phyloP scores from a whole-genome alignment of 2,797 vertebrate species.

The Aselliscus stoliczkanus region DNA sequence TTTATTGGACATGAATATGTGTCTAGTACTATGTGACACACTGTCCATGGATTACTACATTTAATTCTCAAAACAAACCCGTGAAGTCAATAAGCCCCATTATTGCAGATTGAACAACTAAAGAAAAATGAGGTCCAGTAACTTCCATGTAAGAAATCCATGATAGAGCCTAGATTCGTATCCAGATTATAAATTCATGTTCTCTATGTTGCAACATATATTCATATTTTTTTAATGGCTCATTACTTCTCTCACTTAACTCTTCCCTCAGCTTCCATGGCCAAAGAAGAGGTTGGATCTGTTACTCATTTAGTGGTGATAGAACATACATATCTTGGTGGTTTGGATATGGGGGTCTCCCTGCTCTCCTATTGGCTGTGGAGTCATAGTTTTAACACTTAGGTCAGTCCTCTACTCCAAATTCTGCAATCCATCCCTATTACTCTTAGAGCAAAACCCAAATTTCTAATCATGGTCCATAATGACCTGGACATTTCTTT shows the following conservation, averaged over 20 bases:
- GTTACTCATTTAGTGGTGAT: not conserved
- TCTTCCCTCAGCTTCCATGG: too few relatives aligned
- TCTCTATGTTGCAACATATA: not conserved
- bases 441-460: not conserved
- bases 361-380: not conserved
- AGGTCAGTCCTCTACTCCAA: not conserved
- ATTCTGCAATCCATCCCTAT: not conserved
- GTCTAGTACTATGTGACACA: not conserved
- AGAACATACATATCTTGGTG: not conserved
- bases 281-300: too few relatives aligned
- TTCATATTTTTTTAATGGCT: not conserved
- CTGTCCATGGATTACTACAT: not conserved
- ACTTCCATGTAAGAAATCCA: not conserved
- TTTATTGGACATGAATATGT: not conserved
- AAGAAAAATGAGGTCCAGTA: not conserved
- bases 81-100: not conserved
- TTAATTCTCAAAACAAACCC: slow-evolving; percentile 2
- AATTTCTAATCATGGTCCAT: not conserved
- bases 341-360: not conserved
- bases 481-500: not conserved
- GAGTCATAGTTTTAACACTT: not conserved
- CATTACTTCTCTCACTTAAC: not conserved
- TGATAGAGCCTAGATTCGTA: not conserved
- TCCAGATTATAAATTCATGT: not conserved
- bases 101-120: not conserved